These are phyloP conservation scores for Bungarus multicinctus DNA, from an alignment of 2,113 vertebrate species.

Conservation along the genomic window DNA sequence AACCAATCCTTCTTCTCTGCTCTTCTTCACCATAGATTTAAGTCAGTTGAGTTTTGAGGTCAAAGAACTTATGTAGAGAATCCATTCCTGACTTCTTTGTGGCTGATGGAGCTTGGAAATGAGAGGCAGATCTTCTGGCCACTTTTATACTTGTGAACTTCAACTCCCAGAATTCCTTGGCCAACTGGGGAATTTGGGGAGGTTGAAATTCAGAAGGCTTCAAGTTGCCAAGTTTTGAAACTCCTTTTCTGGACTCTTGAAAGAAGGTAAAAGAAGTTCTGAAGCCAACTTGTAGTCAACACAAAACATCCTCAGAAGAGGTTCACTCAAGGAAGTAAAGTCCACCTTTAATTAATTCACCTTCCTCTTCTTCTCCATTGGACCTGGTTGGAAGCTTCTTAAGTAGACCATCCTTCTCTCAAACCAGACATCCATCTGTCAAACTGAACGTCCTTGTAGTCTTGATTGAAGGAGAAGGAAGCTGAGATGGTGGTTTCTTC, in stretches of 20 bases:
- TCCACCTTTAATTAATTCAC: neutral
- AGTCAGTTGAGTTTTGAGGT: neutral
- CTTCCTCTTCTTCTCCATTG: conserved; percentile 24
- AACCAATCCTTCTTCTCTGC: neutral
- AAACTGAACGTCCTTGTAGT: conserved; percentile 46
- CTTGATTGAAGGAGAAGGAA: conserved; percentile 36
- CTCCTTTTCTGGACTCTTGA: neutral
- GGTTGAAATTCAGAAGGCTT: neutral
- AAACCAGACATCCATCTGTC: conserved; percentile 37
- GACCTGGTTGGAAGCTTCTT: neutral
- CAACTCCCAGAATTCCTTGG: neutral
- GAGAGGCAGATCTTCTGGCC: neutral
- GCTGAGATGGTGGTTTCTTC: conserved; percentile 28
- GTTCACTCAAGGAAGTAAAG: neutral
- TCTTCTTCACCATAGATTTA: neutral
- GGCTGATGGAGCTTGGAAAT: neutral
- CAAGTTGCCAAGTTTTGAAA: neutral
- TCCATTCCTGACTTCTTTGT: neutral
- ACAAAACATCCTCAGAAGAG: neutral
- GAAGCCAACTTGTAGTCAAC: neutral
- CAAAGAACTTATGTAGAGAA: neutral
- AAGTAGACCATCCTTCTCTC: neutral
- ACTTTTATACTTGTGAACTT: neutral
- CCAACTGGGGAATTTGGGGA: neutral
- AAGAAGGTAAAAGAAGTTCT: neutral